Base-by-base conservation (phyloP, 2,888 invertebrate genomes). In the Tryphoninae sp. region DNA sequence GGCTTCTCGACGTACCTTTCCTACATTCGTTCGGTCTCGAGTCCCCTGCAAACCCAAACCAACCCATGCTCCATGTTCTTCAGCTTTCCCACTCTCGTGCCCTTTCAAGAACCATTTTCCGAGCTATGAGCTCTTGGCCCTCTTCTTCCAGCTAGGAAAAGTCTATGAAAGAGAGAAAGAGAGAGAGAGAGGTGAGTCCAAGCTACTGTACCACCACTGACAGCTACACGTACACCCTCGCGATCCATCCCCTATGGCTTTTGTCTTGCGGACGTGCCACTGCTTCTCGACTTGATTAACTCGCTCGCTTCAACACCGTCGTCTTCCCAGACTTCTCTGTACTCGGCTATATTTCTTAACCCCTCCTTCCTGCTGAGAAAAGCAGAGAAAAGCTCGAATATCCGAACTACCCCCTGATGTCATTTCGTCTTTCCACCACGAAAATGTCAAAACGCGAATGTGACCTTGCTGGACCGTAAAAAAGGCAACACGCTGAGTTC, bases 211-310 rank as follows among this genome's bases (percentile, higher is more conserved):
- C 23, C 19, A 45, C 53, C 72, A 62, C 51, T 26, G 6, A 73
- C 62, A 73, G 53, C 11, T 9, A 45, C 45, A 45, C 45, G 13
- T 45, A 45, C 61, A n/a, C 49, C 23, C 58, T 58, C 65, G 59
- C 45, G 53, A 64, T 58, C 45, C 61, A 80, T 72, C 55, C 59
- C 61, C 80, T 19, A 59, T 73, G 78, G 80, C 72, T 80, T 81
- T 78, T 81, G 81, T 81, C 74, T 78, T 61, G 78, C 74, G 69
- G 73, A 78, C 81, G 78, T 81, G 74, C 69, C 40, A 42, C 78
- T 59, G 68, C 77, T 74, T 59, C 59, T 53, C 74, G 74, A 78
- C 69, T 81, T 81, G 81, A 81, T 81, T 81, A 81, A 81, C 81
- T 81, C 73, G 55, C 26, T 23, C 42, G 69, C 65, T 71, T 65